Percentiles rank a stretch among this genome's conserved stretches.
Conservation (phyloP, 2,888 invertebrate genomes). For the Caenorhabditis macrosperma region DNA sequence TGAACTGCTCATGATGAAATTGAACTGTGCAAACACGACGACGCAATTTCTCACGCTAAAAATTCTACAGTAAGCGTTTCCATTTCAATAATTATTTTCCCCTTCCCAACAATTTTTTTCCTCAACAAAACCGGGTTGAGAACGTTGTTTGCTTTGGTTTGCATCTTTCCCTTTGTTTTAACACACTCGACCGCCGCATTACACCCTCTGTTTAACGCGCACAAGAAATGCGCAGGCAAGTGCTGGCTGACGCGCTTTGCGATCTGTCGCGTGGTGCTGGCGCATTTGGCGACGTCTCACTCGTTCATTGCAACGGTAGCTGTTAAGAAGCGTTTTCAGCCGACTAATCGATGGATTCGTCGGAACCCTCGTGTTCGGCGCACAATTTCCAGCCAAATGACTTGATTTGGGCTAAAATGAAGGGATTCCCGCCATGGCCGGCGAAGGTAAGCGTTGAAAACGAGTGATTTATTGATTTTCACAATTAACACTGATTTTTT, state of each 20-base stretch:
- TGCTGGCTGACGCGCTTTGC: background rate
- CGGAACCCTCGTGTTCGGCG: constrained; percentile 45
- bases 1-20: background rate
- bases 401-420: constrained; percentile 95
- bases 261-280: constrained; percentile 4
- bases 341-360: constrained; percentile 26
- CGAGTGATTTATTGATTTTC: constrained; percentile 27
- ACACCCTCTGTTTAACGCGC: background rate
- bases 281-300: constrained; percentile 9
- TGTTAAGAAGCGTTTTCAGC: background rate
- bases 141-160: too few species aligned
- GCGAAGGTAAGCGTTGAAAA: constrained; percentile 85
- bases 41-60: background rate
- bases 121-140: too few species aligned
- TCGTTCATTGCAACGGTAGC: background rate
- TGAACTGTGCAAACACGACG: background rate
- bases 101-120: too few species aligned
- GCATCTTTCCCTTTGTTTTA: too few species aligned
- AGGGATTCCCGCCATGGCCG: constrained; percentile 98
- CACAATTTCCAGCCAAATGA: constrained; percentile 68
- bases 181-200: too few species aligned
- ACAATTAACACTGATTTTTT: background rate
- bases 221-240: background rate
- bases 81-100: too few species aligned
- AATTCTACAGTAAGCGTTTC: background rate